A percentile compares a stretch with the other conserved stretches of the same genome.
Evolutionary conservation across 2,888 invertebrate genomes (phyloP).

Genomic region (Dyspetes luteomarginatus): DNA sequence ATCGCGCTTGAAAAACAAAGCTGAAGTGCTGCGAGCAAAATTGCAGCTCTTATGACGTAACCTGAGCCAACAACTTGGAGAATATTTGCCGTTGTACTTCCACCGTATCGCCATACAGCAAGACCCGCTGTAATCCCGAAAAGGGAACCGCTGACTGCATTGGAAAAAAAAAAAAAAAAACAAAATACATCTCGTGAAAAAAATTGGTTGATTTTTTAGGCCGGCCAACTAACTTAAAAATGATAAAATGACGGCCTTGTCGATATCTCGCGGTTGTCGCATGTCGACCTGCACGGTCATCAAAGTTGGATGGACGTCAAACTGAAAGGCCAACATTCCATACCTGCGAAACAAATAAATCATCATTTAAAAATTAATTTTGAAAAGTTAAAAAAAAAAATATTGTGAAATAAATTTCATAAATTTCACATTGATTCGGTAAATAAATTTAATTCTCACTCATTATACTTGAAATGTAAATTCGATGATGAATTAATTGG

Average conservation of each 20-base stretch:
- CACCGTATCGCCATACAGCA: constrained; percentile 88
- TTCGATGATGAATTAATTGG: no score
- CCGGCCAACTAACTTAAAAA: constrained; percentile 86
- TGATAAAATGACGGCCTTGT: constrained; percentile 88
- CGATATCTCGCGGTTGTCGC: constrained; percentile 90
- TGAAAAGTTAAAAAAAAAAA: not conserved
- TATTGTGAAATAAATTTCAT: no score
- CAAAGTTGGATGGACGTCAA: constrained; percentile 93
- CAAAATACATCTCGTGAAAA: not conserved
- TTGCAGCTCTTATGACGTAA: constrained; percentile 87
- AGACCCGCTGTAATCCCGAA: constrained; percentile 87
- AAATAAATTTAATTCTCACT: no score
- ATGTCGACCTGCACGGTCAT: constrained; percentile 97
- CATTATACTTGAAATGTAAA: no score
- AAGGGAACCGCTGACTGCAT: constrained; percentile 86
- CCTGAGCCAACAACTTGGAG: constrained; percentile 88
- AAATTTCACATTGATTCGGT: no score
- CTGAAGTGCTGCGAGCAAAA: constrained; percentile 90
- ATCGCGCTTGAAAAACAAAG: constrained; percentile 91
- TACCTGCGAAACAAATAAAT: constrained; percentile 75
- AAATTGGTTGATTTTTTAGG: not conserved
- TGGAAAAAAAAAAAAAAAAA: constrained; percentile 18
- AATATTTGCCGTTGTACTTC: constrained; percentile 87
- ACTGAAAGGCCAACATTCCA: constrained; percentile 85
- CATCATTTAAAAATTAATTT: not conserved